Percentiles rank a stretch among this genome's conserved stretches.
These are phyloP conservation scores for Metallyticus violacea DNA, from an alignment of 2,888 invertebrate species.

Conservation along the genomic window DNA sequence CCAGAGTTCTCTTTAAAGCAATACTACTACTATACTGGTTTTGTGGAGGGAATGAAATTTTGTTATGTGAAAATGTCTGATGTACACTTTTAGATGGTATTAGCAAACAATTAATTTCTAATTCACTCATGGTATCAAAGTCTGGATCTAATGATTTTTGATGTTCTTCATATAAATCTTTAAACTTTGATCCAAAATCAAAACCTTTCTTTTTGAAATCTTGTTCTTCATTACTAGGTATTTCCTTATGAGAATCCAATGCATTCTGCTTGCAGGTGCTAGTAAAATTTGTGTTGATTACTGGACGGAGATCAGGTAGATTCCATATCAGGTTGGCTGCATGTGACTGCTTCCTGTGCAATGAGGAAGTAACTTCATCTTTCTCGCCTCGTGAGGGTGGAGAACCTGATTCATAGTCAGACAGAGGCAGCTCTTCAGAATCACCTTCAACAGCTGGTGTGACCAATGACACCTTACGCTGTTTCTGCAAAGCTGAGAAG, in stretches of 20 bases:
- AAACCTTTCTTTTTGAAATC: constrained; percentile 38
- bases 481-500: constrained; percentile 16
- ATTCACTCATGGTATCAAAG: neutral
- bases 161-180: constrained; percentile 46
- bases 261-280: neutral
- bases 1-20: neutral
- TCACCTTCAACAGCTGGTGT: neutral
- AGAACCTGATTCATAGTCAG: constrained; percentile 57
- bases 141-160: constrained; percentile 36
- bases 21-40: neutral
- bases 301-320: constrained; percentile 47
- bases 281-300: constrained; percentile 55
- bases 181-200: constrained; percentile 49
- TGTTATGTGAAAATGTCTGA: neutral
- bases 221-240: neutral
- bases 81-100: neutral
- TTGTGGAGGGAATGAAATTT: neutral
- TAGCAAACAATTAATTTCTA: neutral
- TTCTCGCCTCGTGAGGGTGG: constrained; percentile 55
- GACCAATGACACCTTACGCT: neutral
- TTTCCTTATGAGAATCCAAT: neutral
- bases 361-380: neutral
- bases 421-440: constrained; percentile 42
- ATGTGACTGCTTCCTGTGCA: neutral
- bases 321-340: neutral